phyloP scores from a whole-genome alignment of 92 coral and sea anemone species.

The Heteractis magnifica region DNA sequence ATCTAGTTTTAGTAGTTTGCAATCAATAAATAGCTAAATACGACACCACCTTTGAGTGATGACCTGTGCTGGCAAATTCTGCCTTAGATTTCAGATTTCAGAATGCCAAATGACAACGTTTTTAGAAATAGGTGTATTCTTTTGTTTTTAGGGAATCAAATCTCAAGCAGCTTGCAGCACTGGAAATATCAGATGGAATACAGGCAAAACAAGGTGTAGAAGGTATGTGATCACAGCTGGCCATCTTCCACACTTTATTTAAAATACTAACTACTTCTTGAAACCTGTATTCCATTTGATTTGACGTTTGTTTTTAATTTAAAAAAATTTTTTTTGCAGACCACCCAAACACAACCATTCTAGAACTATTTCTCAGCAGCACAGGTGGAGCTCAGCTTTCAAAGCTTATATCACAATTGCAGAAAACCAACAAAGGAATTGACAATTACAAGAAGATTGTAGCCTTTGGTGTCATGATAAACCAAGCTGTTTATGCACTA shows the following conservation, averaged over 20 bases:
- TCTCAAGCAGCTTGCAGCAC: conserved; percentile 89
- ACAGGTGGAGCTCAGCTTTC: conserved; percentile 82
- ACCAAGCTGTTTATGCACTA: conserved; percentile 72
- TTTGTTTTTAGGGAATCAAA: conserved; percentile 72
- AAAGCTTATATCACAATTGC: conserved; percentile 53
- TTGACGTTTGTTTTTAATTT: too few species aligned
- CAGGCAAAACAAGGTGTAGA: conserved; percentile 62
- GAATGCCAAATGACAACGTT: too few species aligned
- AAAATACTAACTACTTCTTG: background rate
- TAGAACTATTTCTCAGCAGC: conserved; percentile 74
- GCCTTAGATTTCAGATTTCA: too few species aligned
- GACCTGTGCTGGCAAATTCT: too few species aligned
- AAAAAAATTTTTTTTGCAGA: conserved; percentile 53
- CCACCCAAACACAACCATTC: conserved; percentile 69
- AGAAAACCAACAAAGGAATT: conserved; percentile 51
- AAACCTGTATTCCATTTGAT: background rate
- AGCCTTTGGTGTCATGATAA: conserved; percentile 45
- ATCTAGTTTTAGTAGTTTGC: too few species aligned
- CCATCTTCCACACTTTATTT: background rate
- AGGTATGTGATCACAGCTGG: background rate
- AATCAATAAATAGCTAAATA: too few species aligned
- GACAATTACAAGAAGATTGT: conserved; percentile 19
- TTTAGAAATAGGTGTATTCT: background rate
- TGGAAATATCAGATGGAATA: conserved; percentile 86
- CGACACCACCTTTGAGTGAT: too few species aligned